Base-by-base conservation (phyloP, 2,888 invertebrate species). In the Cataglyphis cursor region DNA sequence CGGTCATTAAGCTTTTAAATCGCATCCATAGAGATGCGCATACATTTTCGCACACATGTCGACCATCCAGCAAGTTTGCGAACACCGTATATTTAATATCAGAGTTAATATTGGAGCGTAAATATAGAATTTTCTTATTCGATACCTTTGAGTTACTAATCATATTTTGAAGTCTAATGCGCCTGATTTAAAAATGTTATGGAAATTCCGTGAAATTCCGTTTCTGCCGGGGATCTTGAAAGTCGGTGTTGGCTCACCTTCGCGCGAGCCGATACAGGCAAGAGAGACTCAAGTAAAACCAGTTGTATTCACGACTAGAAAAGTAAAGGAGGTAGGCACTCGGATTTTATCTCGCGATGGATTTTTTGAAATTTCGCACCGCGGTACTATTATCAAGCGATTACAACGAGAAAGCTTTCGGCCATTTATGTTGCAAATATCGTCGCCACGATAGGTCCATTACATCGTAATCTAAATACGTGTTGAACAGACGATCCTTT, bases 1-100 rank as follows among this genome's bases (percentile, higher is more conserved):
- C 35, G 18, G 44, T 70, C 78, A 80, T 80, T 80, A 70, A 59
- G 44, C 70, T 80, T 80, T 70, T 80, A 80, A 80, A 70, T 59
- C 31, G 35, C 8, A 57, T 51, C 21, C 18, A 38, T 28, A 57
- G 41, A 44, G 21, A 21, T 70, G 44, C 57, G 9, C 35, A 70
- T 80, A 48, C 59, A 70, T 80, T 80, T 21, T 76, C n/a, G 62
- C 21, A 18, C 24, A 44, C 28, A 59, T 44, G 78, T 57, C 41
- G 44, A 44, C 57, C 6, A 28, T 28, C 21, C 41, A 21, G 31
- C 31, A 31, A 68, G 21, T 68, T 68, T 24, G 31, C 57, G 57
- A 57, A 57, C 38, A 57, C 41, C 44, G 57, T 57, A 31, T 51
- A n/a, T 41, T 78, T 78, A 38, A 68, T 44, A 18, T 5, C 5